Evolutionary conservation across 2,797 vertebrate species (phyloP).

Genomic region (Okamejei kenojei): DNA sequence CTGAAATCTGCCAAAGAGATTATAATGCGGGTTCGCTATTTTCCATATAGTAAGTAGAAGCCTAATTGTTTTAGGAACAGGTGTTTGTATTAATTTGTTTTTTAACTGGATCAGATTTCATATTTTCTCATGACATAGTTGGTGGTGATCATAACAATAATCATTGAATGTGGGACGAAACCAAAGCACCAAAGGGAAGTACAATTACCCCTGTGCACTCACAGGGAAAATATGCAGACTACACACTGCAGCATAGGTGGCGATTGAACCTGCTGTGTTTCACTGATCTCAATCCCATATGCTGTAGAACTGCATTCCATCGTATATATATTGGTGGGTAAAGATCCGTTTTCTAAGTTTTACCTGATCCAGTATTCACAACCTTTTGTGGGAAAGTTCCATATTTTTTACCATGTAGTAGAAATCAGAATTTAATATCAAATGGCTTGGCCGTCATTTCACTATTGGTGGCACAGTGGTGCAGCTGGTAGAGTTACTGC

Average conservation of each 20-base stretch:
- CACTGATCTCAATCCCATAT: neutral
- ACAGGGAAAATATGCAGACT: too few species aligned
- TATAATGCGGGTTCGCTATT: conserved; percentile 90
- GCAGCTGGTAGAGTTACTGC: too few species aligned
- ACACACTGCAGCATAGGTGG: too few species aligned
- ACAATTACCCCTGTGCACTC: too few species aligned
- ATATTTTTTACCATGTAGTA: neutral
- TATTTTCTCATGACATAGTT: too few species aligned
- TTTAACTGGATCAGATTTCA: too few species aligned
- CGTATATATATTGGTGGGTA: neutral
- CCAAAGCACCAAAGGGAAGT: too few species aligned
- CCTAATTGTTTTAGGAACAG: neutral
- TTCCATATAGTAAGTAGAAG: conserved; percentile 84
- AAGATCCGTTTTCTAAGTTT: neutral
- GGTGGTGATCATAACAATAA: too few species aligned
- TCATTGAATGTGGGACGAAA: too few species aligned
- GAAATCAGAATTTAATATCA: neutral
- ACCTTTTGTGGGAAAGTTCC: neutral
- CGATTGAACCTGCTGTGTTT: neutral
- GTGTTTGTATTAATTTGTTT: neutral
- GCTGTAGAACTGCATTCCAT: neutral
- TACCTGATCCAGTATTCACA: neutral
- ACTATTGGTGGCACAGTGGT: neutral
- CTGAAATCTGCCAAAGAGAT: conserved; percentile 93
- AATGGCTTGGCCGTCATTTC: neutral